phyloP scores from a whole-genome alignment of 2,888 invertebrate genomes.

The Melipona bicolor region DNA sequence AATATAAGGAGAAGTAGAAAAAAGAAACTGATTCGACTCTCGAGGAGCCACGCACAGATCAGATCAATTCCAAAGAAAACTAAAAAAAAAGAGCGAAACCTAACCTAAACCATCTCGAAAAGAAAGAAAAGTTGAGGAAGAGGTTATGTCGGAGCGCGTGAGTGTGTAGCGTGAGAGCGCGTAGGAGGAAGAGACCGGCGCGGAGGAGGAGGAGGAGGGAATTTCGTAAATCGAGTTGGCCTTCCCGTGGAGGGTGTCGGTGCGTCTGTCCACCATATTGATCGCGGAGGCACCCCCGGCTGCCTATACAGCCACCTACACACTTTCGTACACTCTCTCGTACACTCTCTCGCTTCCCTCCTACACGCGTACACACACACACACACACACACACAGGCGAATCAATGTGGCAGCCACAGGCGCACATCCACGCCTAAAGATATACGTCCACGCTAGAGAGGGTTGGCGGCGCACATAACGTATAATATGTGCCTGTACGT shows the following conservation, averaged over 20 bases:
- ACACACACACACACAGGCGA: not conserved
- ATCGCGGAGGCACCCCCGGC: conserved; percentile 79
- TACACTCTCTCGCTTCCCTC: not conserved
- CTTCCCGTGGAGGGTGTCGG: conserved; percentile 78
- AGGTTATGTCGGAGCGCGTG: not conserved
- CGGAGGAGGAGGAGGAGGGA: conserved; percentile 60
- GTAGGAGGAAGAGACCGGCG: not conserved
- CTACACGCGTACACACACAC: conserved; percentile 29
- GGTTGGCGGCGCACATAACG: conserved; percentile 32
- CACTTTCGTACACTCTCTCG: conserved; percentile 20
- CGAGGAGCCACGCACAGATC: no score
- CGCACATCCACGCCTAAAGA: not conserved
- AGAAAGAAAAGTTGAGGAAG: not conserved
- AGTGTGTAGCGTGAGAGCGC: not conserved
- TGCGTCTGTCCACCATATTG: conserved; percentile 84
- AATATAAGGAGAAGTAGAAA: no score
- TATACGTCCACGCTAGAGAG: conserved; percentile 1
- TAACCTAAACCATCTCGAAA: no score
- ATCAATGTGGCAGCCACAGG: conserved; percentile 4
- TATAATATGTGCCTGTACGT: conserved; percentile 24
- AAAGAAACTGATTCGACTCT: no score
- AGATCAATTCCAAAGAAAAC: no score
- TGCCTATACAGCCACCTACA: conserved; percentile 58
- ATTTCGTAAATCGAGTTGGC: conserved; percentile 78
- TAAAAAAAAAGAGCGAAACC: no score